Percentiles rank a stretch among this genome's conserved stretches.
phyloP scores from a whole-genome alignment of 1,140 invertebrate genomes.

The Thaumetopoea pityocampa region DNA sequence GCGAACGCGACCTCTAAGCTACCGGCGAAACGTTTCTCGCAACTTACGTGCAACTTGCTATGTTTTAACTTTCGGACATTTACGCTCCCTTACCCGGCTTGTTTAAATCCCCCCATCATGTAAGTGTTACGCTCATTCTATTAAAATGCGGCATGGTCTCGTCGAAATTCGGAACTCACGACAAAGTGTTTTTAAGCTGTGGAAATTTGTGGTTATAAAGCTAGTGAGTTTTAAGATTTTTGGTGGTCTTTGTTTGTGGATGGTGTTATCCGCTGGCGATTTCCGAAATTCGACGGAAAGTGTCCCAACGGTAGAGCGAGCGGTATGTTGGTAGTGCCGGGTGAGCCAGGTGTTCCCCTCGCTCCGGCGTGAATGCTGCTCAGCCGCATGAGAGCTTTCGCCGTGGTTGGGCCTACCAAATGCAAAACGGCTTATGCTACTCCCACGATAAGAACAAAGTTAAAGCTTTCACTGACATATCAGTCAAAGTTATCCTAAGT shows the following conservation, averaged over 20 bases:
- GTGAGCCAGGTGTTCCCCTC: slow-evolving; percentile 36
- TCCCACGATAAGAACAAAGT: slow-evolving; percentile 30
- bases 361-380: slow-evolving; percentile 35
- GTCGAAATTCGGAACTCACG: slow-evolving; percentile 70
- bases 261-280: slow-evolving; percentile 40
- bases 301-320: slow-evolving; percentile 43
- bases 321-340: slow-evolving; percentile 31
- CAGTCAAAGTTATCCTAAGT: slow-evolving; percentile 49
- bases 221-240: slow-evolving; percentile 44
- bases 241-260: slow-evolving; percentile 40
- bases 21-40: slow-evolving; percentile 68
- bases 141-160: slow-evolving; percentile 47
- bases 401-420: slow-evolving; percentile 37
- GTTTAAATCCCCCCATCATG: slow-evolving; percentile 72
- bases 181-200: slow-evolving; percentile 61
- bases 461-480: slow-evolving; percentile 47
- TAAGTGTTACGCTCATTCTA: slow-evolving; percentile 70
- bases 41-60: slow-evolving; percentile 69
- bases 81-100: slow-evolving; percentile 67
- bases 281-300: slow-evolving; percentile 70
- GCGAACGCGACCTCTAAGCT: slow-evolving; percentile 70
- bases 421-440: slow-evolving; percentile 31
- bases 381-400: slow-evolving; percentile 57
- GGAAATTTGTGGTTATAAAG: slow-evolving; percentile 66
- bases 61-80: slow-evolving; percentile 70